These are phyloP conservation scores for Cryptocephalus moraei DNA, from an alignment of 2,888 invertebrate species.

Conservation along the genomic window DNA sequence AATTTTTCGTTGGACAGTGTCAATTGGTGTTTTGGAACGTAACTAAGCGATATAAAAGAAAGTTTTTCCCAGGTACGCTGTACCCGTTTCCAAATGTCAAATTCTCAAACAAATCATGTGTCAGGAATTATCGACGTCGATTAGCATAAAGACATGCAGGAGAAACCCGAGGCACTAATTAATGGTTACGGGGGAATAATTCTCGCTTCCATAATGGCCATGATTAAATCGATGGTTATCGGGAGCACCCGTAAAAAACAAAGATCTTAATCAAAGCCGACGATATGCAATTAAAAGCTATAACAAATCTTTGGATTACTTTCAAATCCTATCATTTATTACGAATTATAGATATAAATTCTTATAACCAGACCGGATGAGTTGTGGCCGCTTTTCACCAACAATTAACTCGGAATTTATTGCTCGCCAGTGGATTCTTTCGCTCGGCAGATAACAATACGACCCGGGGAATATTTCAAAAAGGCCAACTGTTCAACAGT, in stretches of 20 bases:
- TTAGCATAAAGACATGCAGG: conserved; percentile 2
- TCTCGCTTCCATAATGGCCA: conserved; percentile 22
- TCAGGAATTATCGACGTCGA: not conserved
- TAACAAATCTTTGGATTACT: conserved; percentile 36
- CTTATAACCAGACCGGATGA: conserved; percentile 29
- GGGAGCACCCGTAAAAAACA: conserved; percentile 26
- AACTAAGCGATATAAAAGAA: too few relatives aligned
- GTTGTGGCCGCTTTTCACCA: conserved; percentile 34
- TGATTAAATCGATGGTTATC: conserved; percentile 29
- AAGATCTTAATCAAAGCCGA: conserved; percentile 29
- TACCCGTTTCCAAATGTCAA: not conserved
- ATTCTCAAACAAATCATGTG: not conserved
- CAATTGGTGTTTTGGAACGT: too few relatives aligned
- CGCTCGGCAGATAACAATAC: conserved; percentile 32
- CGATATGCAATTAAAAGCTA: conserved; percentile 33
- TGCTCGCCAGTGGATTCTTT: conserved; percentile 18
- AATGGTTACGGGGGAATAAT: conserved; percentile 22
- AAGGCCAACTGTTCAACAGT: not conserved
- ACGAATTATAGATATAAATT: conserved; percentile 34
- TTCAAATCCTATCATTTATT: conserved; percentile 34
- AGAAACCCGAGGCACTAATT: conserved; percentile 16
- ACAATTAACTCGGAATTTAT: conserved; percentile 37
- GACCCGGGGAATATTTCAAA: conserved; percentile 2
- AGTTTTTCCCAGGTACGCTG: too few relatives aligned
- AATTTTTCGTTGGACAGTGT: too few relatives aligned